Evolutionary conservation across 2,113 vertebrate species (phyloP), one percentile per base, ranked within the genome.

Genomic region (Petroica traversi): DNA sequence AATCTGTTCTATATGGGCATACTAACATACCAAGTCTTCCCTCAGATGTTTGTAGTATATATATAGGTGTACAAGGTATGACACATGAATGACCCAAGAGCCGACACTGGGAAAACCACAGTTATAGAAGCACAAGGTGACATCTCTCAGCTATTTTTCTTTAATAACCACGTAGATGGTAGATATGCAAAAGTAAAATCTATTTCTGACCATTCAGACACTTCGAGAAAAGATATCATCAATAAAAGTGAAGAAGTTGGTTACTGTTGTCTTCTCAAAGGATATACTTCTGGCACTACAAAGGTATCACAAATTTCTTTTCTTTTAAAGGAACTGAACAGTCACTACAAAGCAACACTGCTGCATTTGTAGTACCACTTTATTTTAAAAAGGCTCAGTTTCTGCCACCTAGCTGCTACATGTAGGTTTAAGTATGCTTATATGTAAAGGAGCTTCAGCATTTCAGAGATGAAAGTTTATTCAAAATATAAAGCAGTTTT

Each of bases 371-470:
- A 82, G 23, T 14, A 81, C 19, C 5, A 2, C n/a, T 72, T 81
- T n/a, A 34, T 80, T 90, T 79, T 20, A 10, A 88, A 79, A 92
- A 94, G 45, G 75, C 31, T 73, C 34, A 43, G 33, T 94, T 95
- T 95, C 92, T 97, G 92, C 94, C 95, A 96, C 75, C 92, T 92
- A 89, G 88, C 94, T 97, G 95, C 68, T 93, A 69, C n/a, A 51
- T 20, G 83, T 62, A 76, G 74, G 41, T 49, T 90, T 83, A 43
- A 54, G 38, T 49, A 66, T 0, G 3, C 17, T 51, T 58, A 1
- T 11, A 61, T 16, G 67, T 66, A 59, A 64, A 92, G 33, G 38
- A 74, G 49, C 11, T 83, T 26, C 55, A 40, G 38, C 31, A 71
- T 76, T 62, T 92, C 38, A 88, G 46, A 88, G 19, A 69, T 22